phyloP scores from a whole-genome alignment of 2,797 vertebrate species.

The Pangasius sanitwongsei region DNA sequence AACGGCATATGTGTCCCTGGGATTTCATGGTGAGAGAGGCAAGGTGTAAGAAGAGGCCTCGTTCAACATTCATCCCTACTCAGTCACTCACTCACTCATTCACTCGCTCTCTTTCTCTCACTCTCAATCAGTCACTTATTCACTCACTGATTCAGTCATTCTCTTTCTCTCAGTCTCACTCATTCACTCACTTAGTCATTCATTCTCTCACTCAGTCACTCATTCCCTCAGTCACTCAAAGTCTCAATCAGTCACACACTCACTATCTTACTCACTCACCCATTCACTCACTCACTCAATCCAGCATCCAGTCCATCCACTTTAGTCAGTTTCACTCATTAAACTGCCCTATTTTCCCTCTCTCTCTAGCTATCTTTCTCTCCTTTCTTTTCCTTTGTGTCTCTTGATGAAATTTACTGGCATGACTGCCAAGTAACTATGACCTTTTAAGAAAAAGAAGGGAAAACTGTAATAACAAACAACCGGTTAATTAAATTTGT shows the following conservation, averaged over 20 bases:
- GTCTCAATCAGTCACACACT: background rate
- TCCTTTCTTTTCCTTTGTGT: background rate
- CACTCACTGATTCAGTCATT: background rate
- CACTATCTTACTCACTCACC: background rate
- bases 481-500: background rate
- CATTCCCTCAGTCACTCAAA: background rate
- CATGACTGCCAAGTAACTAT: background rate
- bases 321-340: background rate
- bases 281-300: background rate
- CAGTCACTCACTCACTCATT: slow-evolving; percentile 25
- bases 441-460: background rate
- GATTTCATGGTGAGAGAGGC: slow-evolving; percentile 40
- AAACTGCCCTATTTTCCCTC: background rate
- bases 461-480: background rate
- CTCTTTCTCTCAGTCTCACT: background rate
- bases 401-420: background rate
- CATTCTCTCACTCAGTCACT: slow-evolving; percentile 15
- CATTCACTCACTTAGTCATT: no score
- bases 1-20: slow-evolving; percentile 57
- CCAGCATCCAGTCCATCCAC: background rate
- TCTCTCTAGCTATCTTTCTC: background rate
- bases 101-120: background rate
- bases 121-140: no score
- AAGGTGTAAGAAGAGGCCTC: slow-evolving; percentile 33
- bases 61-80: slow-evolving; percentile 23